phyloP scores from a whole-genome alignment of 2,888 invertebrate species.

The Stomorhina lunata region DNA sequence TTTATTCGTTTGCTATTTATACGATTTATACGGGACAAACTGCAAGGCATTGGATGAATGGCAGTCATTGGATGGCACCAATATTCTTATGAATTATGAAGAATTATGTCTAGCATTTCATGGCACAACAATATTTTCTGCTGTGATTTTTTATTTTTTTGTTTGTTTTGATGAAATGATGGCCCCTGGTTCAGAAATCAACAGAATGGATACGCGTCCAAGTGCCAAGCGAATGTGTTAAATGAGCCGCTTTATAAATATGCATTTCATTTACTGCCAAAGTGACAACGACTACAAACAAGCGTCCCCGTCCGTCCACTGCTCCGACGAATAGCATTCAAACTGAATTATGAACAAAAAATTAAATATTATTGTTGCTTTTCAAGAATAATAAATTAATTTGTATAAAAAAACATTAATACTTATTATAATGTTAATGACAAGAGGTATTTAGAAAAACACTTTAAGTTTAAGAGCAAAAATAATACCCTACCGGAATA shows the following conservation, averaged over 20 bases:
- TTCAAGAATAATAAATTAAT: constrained; percentile 62
- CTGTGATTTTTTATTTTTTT: not conserved
- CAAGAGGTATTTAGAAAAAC: not conserved
- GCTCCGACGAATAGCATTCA: not conserved
- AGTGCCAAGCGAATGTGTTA: constrained; percentile 44
- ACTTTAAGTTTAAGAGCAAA: not conserved
- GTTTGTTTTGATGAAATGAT: constrained; percentile 22
- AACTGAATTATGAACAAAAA: constrained; percentile 36
- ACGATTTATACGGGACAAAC: constrained; percentile 46
- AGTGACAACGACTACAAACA: constrained; percentile 2
- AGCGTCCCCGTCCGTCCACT: not conserved
- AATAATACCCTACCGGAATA: not conserved
- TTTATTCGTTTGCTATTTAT: constrained; percentile 1
- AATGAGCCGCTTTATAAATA: constrained; percentile 64
- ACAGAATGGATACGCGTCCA: constrained; percentile 9
- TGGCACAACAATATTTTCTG: constrained; percentile 19
- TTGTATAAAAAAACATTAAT: constrained; percentile 30
- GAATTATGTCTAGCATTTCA: constrained; percentile 68
- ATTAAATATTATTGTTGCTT: constrained; percentile 46
- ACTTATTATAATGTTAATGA: constrained; percentile 31
- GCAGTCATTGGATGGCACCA: constrained; percentile 63
- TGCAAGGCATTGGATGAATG: no score
- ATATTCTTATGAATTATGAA: constrained; percentile 68
- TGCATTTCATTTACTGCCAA: constrained; percentile 47
- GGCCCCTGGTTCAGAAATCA: constrained; percentile 51